Base-by-base conservation (phyloP, 1,140 invertebrate genomes). In the Odontomachus brunneus region DNA sequence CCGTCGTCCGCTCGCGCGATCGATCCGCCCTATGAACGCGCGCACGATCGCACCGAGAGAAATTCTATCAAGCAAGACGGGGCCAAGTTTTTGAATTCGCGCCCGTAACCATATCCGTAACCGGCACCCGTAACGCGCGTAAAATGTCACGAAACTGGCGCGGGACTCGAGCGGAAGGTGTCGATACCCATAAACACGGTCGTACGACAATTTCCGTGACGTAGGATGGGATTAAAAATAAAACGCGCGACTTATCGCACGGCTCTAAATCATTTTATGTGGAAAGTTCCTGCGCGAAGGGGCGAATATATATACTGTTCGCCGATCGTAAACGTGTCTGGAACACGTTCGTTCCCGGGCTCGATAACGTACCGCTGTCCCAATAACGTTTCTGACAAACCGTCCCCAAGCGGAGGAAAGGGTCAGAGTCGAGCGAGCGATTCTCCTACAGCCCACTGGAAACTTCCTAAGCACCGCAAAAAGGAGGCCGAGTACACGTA, bases 371-470 rank as follows among this genome's bases (percentile, higher is more conserved):
- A 80, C 75, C 65, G 75, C 53, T 80, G 75, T 80, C 75, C 65
- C 75, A 80, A 80, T 80, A 80, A 80, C 51, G 75, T 80, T 80
- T 44, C 75, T 71, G 65, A 80, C 75, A 80, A 71, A 80, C 65
- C 75, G 22, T 80, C 33, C 51, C 51, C 33, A 9, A 59, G 53
- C 51, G 51, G 29, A n/a, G 22, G n/a, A 78, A 65, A 82, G 72
- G 60, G 22, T 48, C 14, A 24, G 57, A 62, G 29, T 17, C 48
- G 24, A 33, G 14, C 24, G 38, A 60, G 38, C 62, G 73, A 80
- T 74, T 73, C 69, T 24, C 57, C 26, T 51, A 82, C 14, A 82
- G 69, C 55, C 38, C 75, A 71, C 51, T 80, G 75, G 53, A 71
- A 80, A 80, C 51, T 80, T 80, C 66, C 65, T 69, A 69, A 80